phyloP scores from a whole-genome alignment of 2,888 invertebrate species.

The Tenodera sinensis region DNA sequence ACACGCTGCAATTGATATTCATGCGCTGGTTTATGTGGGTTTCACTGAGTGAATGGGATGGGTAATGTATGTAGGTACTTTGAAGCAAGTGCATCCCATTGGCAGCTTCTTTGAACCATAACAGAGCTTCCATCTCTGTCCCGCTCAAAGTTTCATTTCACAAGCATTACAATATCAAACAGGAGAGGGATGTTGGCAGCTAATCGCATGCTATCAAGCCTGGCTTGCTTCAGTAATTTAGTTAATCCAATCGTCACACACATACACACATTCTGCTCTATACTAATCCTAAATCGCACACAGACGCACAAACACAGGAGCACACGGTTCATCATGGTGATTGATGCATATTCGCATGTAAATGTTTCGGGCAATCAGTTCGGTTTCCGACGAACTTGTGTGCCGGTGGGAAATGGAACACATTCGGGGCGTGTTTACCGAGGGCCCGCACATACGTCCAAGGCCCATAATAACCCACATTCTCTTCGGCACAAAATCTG shows the following conservation, averaged over 20 bases:
- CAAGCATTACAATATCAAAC: conserved; percentile 25
- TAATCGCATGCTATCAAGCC: conserved; percentile 11
- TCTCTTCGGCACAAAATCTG: background rate
- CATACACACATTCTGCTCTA: background rate
- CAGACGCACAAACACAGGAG: background rate
- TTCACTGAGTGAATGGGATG: background rate
- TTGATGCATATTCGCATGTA: conserved; percentile 16
- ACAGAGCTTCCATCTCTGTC: background rate
- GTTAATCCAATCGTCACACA: conserved; percentile 25
- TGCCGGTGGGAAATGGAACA: background rate
- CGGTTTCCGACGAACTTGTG: background rate
- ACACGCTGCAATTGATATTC: background rate
- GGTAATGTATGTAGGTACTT: background rate
- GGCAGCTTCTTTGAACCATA: background rate
- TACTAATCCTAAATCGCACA: conserved; percentile 16
- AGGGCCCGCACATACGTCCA: background rate
- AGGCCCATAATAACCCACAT: background rate
- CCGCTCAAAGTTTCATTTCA: conserved; percentile 17
- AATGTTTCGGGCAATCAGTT: conserved; percentile 10
- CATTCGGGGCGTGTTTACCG: background rate
- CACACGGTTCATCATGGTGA: conserved; percentile 13
- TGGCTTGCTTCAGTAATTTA: conserved; percentile 24
- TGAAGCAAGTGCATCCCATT: background rate
- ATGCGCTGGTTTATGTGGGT: background rate
- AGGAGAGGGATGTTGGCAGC: background rate